phyloP scores from a whole-genome alignment of 2,797 vertebrate genomes.

The Peromyscus aztecus region DNA sequence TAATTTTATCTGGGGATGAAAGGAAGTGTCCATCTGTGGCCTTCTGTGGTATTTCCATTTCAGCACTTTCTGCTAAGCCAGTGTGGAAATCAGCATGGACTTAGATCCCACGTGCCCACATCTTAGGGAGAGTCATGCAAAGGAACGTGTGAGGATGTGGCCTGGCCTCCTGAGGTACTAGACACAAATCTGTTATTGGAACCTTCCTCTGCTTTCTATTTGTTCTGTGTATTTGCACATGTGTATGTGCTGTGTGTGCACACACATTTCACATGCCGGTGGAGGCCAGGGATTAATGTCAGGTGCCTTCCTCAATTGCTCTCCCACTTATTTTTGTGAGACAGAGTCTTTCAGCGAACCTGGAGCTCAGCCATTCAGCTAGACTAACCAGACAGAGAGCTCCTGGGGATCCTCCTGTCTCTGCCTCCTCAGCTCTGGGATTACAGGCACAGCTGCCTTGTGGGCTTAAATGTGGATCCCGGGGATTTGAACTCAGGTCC shows the following conservation, averaged over 20 bases:
- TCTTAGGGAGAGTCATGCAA: neutral
- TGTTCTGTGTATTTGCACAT: neutral
- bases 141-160: neutral
- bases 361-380: neutral
- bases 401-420: neutral
- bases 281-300: neutral
- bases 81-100: neutral
- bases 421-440: neutral
- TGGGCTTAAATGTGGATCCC: neutral
- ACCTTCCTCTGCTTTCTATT: neutral
- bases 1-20: neutral
- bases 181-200: neutral
- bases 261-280: neutral
- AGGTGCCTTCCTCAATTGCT: neutral
- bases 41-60: neutral
- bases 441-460: neutral
- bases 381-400: neutral
- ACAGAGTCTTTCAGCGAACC: neutral
- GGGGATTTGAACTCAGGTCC: neutral
- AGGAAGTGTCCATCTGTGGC: neutral
- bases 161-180: neutral
- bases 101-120: rapidly evolving
- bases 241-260: neutral
- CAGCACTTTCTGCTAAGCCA: neutral
- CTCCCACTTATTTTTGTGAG: neutral